These are phyloP conservation scores for Scaptomyza caliginosa DNA, from an alignment of 2,888 invertebrate species.

Conservation along the genomic window DNA sequence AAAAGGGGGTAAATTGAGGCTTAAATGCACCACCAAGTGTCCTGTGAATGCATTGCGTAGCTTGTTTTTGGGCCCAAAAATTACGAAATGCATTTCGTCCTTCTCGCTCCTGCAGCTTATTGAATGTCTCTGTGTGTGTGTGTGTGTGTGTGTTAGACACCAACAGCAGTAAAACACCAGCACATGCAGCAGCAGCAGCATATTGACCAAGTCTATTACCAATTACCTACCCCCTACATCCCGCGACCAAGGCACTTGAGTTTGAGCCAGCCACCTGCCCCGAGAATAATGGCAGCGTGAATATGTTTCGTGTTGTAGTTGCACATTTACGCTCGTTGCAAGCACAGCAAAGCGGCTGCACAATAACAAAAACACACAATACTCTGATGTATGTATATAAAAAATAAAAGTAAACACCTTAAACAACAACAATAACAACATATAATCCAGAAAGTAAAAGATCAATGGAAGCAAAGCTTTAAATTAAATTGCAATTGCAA, in stretches of 20 bases:
- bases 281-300: constrained; percentile 32
- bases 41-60: constrained; percentile 9
- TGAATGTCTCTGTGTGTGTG: background rate
- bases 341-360: constrained; percentile 42
- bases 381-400: background rate
- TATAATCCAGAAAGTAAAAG: constrained; percentile 9
- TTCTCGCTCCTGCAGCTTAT: constrained; percentile 33
- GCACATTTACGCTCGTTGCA: constrained; percentile 66
- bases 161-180: constrained; percentile 24
- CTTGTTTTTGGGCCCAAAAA: constrained; percentile 4
- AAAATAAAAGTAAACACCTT: background rate
- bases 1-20: constrained; percentile 11
- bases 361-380: background rate
- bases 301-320: constrained; percentile 56
- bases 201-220: constrained; percentile 69
- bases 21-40: background rate
- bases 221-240: constrained; percentile 62
- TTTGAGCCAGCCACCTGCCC: constrained; percentile 35
- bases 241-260: constrained; percentile 7
- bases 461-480: constrained; percentile 15
- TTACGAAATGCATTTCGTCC: constrained; percentile 31
- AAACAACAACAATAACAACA: constrained; percentile 3
- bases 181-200: constrained; percentile 15
- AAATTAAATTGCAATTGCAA: constrained; percentile 22
- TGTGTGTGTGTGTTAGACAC: constrained; percentile 18